Base-by-base conservation (phyloP, 2,888 invertebrate species). In the Coenonympha arcania region DNA sequence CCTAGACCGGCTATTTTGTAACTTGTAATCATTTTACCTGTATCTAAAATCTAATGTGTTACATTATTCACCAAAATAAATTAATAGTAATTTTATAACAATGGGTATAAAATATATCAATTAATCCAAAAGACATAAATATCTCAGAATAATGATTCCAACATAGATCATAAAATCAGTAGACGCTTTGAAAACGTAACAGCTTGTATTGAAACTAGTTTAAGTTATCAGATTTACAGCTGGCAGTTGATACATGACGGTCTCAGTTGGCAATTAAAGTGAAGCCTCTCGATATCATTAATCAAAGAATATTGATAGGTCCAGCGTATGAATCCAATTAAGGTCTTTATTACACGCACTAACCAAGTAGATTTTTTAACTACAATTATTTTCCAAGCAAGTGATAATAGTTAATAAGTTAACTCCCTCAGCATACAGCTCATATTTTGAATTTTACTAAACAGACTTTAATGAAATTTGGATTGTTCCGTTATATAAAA, bases 261-360 rank as follows among this genome's bases (percentile, higher is more conserved):
- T 76, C 76, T 68, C 70, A 67, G 65, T 75, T 74, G 69, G 82
- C 83, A 85, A 84, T 84, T 84, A 84, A 78, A 78, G 67, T 69
- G 69, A 67, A 71, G 76, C 73, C 73, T 68, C 68, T 62, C 70
- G 73, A 77, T 81, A 77, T 76, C 80, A 86, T 86, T 82, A 85
- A 86, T 85, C 85, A 85, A 76, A 69, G 62, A 66, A 75, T 80
- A 83, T 82, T 80, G 85, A 84, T 86, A 82, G 84, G 71, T 76
- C 65, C 68, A 69, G 69, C 45, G 75, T 76, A 81, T 76, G 76
- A 75, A 81, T 76, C 84, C 83, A 86, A 85, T 85, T 86, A 55
- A 46, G 34, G 36, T 31, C 24, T 44, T 26, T 24, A 24, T 40
- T 30, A 37, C 40, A 40, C 22, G 40, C 50, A 19, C 49, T 18